Base-by-base conservation (phyloP, 1,140 invertebrate species). In the Bicyclus anynana region DNA sequence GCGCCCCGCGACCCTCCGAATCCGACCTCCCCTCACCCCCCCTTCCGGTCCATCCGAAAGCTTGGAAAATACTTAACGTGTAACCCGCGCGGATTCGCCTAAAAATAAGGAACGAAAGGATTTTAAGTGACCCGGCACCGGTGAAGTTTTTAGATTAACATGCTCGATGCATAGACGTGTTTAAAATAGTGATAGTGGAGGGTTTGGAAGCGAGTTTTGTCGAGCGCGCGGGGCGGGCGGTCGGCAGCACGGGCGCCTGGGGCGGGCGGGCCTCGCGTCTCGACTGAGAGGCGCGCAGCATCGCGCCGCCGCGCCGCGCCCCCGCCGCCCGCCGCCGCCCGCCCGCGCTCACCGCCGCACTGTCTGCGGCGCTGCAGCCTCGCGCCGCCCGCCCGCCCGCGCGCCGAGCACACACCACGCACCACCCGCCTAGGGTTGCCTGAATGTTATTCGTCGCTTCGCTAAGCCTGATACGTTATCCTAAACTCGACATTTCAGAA, bases 211-310 rank as follows among this genome's bases (percentile, higher is more conserved):
- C 38, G 67, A 69, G 66, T 72, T 73, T 77, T 75, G 72, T 69
- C 59, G 66, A 72, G 69, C 58, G 69, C 72, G 74, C 77, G 80
- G 75, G 75, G 75, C 76, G 77, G 81, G 73, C 76, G 82, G 73
- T 73, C 65, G 71, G 62, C 62, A 70, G 65, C 69, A 76, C 77
- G 72, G 72, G 72, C 79, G 78, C 79, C 80, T 77, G 78, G 75
- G 78, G 80, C 80, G 80, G 77, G 81, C 81, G 77, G 76, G 72
- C 66, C 81, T 84, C 89, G 79, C 85, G 79, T 84, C 84, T 87
- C 83, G 80, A 87, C 86, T 83, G 80, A 87, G 84, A 88, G 84
- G 84, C 85, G 82, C 85, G 86, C 89, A 87, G 83, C 80, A 87
- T 87, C 80, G 83, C 78, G 75, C 65, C 77, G 79, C 69, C 69